Conservation (phyloP, 2,888 invertebrate genomes). For the Andrena praecox region DNA sequence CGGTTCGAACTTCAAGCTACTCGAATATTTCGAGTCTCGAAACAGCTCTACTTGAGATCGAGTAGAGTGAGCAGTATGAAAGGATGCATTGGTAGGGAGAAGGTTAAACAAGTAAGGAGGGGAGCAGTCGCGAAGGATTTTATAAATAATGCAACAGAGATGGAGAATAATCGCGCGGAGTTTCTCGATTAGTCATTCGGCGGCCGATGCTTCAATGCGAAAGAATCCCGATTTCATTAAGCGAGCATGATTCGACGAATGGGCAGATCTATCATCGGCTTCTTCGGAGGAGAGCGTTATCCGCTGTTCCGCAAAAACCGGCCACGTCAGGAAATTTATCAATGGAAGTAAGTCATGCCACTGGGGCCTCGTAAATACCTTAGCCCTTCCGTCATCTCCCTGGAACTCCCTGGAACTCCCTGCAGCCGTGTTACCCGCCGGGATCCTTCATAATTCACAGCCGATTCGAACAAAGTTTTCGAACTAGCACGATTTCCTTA, state of each 20-base stretch:
- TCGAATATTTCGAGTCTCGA: no score
- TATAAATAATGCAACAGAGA: no score
- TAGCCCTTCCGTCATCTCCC: slow-evolving; percentile 55
- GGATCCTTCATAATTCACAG: slow-evolving; percentile 79
- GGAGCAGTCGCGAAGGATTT: no score
- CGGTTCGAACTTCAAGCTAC: no score
- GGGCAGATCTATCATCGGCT: slow-evolving; percentile 7
- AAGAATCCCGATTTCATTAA: neutral
- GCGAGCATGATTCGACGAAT: neutral
- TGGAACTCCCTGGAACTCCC: slow-evolving; percentile 66
- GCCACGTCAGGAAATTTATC: slow-evolving; percentile 66
- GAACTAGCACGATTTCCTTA: slow-evolving; percentile 73
- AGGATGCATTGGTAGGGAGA: no score
- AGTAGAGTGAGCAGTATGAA: no score
- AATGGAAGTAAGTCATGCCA: slow-evolving; percentile 66
- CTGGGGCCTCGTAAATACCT: slow-evolving; percentile 70
- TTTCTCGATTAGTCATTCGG: no score
- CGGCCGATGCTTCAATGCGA: no score
- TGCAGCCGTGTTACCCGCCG: slow-evolving; percentile 69
- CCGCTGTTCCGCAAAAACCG: slow-evolving; percentile 38
- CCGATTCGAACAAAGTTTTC: slow-evolving; percentile 78
- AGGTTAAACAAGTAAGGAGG: no score
- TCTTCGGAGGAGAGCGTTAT: neutral
- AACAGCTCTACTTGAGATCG: no score
- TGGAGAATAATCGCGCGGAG: no score